Evolutionary conservation across 1,140 invertebrate genomes (phyloP).

Genomic region (Teleogryllus occipitalis): DNA sequence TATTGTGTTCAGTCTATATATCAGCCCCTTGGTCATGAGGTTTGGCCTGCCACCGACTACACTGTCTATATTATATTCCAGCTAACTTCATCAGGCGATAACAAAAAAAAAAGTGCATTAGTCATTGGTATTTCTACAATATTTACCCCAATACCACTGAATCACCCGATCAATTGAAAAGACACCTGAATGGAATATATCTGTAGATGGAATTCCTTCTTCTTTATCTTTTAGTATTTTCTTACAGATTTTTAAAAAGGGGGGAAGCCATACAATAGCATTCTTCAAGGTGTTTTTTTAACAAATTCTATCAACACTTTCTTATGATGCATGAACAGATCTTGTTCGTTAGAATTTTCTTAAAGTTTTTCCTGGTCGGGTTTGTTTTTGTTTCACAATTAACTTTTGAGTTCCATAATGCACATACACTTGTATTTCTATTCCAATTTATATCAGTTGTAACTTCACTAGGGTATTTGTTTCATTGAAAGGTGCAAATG

Average conservation of each 20-base stretch:
- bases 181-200: neutral
- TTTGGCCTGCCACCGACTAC: neutral
- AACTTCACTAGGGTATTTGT: constrained; percentile 1
- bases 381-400: neutral
- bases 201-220: constrained; percentile 4
- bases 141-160: neutral
- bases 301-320: neutral
- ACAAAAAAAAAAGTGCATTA: constrained; percentile 3
- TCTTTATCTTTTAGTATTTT: neutral
- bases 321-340: neutral
- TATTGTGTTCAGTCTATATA: neutral
- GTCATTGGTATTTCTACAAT: constrained; percentile 5
- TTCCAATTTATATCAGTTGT: neutral
- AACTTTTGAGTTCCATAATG: neutral
- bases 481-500: neutral
- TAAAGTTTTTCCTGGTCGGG: neutral
- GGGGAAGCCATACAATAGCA: neutral
- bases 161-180: neutral
- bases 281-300: neutral
- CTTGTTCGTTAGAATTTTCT: neutral
- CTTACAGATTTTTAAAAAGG: neutral
- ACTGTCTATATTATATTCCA: neutral
- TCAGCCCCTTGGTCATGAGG: neutral
- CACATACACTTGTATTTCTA: neutral
- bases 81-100: neutral